Conservation (phyloP, 2,797 vertebrate genomes). For the Mus minutoides region DNA sequence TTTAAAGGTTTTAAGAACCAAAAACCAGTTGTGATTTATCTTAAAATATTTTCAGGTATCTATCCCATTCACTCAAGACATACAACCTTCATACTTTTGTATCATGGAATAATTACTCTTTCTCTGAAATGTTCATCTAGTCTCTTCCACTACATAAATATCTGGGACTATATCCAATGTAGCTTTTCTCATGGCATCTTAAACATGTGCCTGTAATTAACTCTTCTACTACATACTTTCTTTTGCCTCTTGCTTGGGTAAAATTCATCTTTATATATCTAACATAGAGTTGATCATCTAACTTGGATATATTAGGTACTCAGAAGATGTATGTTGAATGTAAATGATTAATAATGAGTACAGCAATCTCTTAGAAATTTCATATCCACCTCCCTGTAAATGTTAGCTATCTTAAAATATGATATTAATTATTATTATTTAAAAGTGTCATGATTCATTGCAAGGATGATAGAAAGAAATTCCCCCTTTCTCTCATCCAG, state of each 20-base stretch:
- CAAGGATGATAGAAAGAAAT: neutral
- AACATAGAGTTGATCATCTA: neutral
- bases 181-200: neutral
- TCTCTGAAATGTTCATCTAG: neutral
- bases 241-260: neutral
- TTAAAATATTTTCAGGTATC: slow-evolving; percentile 20
- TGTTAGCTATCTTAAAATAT: slow-evolving; percentile 25
- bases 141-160: neutral
- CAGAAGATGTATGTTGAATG: neutral
- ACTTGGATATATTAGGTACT: neutral
- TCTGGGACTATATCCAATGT: neutral
- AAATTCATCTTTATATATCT: neutral
- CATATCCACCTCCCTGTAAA: neutral
- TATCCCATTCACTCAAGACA: neutral
- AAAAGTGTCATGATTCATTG: neutral
- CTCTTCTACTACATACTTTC: neutral
- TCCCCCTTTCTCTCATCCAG: neutral
- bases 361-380: neutral
- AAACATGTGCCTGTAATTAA: neutral
- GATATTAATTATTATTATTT: neutral
- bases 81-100: neutral
- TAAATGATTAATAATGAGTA: slow-evolving; percentile 38
- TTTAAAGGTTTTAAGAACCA: neutral
- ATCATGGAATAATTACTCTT: neutral
- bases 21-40: neutral